Evolutionary conservation across 2,888 invertebrate genomes (phyloP).

Genomic region (Dioctria rufipes): DNA sequence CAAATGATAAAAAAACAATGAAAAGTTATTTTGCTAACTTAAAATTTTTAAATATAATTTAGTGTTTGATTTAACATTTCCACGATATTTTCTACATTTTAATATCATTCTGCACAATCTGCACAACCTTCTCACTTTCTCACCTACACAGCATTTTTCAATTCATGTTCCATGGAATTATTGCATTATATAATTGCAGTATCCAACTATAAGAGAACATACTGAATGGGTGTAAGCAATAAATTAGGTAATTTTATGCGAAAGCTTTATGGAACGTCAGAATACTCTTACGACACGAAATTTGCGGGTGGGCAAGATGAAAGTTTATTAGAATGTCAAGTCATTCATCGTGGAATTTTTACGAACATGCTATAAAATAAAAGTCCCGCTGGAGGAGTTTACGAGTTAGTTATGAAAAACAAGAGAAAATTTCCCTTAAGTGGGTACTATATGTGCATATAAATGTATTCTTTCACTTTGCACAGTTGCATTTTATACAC

Average conservation of each 20-base stretch:
- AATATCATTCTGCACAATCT: no score
- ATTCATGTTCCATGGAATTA: background rate
- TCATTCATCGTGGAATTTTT: background rate
- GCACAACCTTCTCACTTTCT: no score
- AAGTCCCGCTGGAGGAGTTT: background rate
- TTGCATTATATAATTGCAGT: conserved; percentile 22
- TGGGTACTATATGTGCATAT: no score
- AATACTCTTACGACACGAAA: background rate
- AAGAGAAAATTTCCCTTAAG: background rate
- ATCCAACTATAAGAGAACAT: conserved; percentile 12
- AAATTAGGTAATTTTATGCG: conserved; percentile 32
- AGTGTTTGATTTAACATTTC: no score
- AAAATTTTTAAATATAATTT: no score
- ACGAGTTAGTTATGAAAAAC: background rate
- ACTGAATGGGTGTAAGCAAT: conserved; percentile 15
- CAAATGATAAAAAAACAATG: no score
- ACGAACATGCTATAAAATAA: background rate
- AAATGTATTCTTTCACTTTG: background rate
- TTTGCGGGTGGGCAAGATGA: background rate
- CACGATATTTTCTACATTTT: no score
- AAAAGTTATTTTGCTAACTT: no score
- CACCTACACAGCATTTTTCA: no score
- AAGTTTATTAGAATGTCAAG: background rate
- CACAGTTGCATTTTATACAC: no score
- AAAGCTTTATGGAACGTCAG: conserved; percentile 7